Evolutionary conservation across 2,797 vertebrate genomes (phyloP).

Genomic region (Carapus acus): DNA sequence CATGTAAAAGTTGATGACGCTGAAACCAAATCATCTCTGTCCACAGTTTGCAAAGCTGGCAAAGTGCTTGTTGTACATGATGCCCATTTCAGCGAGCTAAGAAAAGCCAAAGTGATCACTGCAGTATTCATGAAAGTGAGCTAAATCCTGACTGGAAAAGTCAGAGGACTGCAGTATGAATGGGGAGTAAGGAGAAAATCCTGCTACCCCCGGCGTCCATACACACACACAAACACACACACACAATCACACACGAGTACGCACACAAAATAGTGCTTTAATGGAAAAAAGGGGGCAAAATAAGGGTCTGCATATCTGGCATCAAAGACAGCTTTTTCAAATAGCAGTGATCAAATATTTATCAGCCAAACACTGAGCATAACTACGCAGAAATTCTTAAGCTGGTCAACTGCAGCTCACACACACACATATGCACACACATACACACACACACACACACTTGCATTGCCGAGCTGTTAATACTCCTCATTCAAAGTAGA

Average conservation of each 20-base stretch:
- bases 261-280: constrained; percentile 8
- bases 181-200: too few relatives aligned
- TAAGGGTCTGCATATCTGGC: background rate
- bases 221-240: constrained; percentile 8
- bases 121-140: constrained; percentile 47
- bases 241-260: constrained; percentile 1
- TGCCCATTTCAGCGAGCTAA: constrained; percentile 36
- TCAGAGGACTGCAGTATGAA: background rate
- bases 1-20: too few relatives aligned
- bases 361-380: background rate
- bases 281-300: background rate
- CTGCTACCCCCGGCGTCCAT: too few relatives aligned
- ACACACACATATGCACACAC: background rate
- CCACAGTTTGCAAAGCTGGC: background rate
- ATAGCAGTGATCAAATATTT: background rate
- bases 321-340: background rate
- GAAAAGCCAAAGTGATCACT: constrained; percentile 41
- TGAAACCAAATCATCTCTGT: too few relatives aligned
- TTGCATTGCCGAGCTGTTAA: too few relatives aligned
- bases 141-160: constrained; percentile 37
- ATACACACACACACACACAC: too few relatives aligned
- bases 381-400: background rate
- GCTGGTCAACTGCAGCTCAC: background rate
- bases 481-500: too few relatives aligned
- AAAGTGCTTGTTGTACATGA: constrained; percentile 33